Base-by-base conservation (phyloP, 2,888 invertebrate species). In the Boloria euphrosyne region DNA sequence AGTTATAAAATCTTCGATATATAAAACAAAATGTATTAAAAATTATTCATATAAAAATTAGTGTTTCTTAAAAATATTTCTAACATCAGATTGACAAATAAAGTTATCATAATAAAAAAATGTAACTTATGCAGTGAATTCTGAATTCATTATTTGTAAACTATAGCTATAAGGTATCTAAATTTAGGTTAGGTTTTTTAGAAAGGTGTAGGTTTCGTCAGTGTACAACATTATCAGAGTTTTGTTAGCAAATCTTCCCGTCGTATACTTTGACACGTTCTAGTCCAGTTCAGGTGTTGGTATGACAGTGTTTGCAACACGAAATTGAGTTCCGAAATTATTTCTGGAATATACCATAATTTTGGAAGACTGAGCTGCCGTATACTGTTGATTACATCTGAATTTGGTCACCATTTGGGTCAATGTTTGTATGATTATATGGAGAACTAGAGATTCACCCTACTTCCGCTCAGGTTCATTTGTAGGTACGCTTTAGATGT, bases 241-340 rank as follows among this genome's bases (percentile, higher is more conserved):
- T 43, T 54, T 57, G 44, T 66, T 66, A 62, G 68, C 67, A 70
- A 74, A 75, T 75, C 73, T 73, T 73, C 66, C 51, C 50, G 27
- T n/a, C 49, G 72, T 58, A 58, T 63, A 73, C 68, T 73, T 73
- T 72, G 74, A 74, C 74, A 75, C 75, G 75, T 74, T 68, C 66
- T 65, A 70, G 68, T 68, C 66, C 61, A 68, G 16, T 63, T 47
- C 65, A 71, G 68, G 66, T 71, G 44, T 53, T 49, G 22, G 52
- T 58, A 27, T 59, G 66, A 51, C 62, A 62, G 44, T 68, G 68
- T 70, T 67, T 71, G 67, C 68, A 49, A 17, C 51, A 53, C 16
- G 58, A 68, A 73, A 73, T 73, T 66, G 64, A 62, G 62, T 66
- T 68, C 57, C n/a, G 54, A 61, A 67, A 47, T 62, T 61, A 62